Evolutionary conservation across 1,140 invertebrate species (phyloP).

Genomic region (Drosophila tsacasi): DNA sequence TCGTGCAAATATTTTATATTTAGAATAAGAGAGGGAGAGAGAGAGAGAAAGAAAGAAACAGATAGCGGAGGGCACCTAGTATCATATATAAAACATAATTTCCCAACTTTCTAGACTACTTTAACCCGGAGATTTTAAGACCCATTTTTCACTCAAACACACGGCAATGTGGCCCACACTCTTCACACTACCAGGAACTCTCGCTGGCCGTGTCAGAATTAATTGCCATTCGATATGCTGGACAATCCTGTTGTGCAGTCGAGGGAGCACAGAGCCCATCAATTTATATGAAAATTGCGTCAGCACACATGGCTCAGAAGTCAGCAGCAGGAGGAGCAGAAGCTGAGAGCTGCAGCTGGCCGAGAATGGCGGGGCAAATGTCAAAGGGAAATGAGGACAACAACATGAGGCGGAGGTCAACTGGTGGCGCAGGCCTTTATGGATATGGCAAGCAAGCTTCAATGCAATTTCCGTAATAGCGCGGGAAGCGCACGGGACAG

Average conservation of each 20-base stretch:
- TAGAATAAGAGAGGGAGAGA: too few species aligned
- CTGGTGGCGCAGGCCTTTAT: slow-evolving; percentile 41
- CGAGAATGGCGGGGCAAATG: slow-evolving; percentile 17
- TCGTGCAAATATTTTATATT: too few species aligned
- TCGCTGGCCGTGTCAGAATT: slow-evolving; percentile 26
- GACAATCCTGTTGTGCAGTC: slow-evolving; percentile 31
- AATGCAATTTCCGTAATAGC: slow-evolving; percentile 77
- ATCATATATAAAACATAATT: too few species aligned
- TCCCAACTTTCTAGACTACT: too few species aligned
- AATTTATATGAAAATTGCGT: slow-evolving; percentile 54
- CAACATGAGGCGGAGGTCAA: slow-evolving; percentile 26
- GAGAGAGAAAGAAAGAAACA: too few species aligned
- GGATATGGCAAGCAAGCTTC: slow-evolving; percentile 61
- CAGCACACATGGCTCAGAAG: slow-evolving; percentile 36
- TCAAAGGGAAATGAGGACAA: slow-evolving; percentile 68
- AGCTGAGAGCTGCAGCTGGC: neutral
- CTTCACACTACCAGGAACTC: neutral
- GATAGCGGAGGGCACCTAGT: too few species aligned
- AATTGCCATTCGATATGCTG: slow-evolving; percentile 48
- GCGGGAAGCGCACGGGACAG: slow-evolving; percentile 14
- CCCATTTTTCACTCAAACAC: too few species aligned
- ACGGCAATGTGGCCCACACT: neutral
- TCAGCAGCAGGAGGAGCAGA: neutral
- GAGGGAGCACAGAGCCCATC: slow-evolving; percentile 44
- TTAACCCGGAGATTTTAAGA: neutral